These are phyloP conservation scores for Hartigia nigra DNA, from an alignment of 2,888 invertebrate genomes.

Conservation along the genomic window DNA sequence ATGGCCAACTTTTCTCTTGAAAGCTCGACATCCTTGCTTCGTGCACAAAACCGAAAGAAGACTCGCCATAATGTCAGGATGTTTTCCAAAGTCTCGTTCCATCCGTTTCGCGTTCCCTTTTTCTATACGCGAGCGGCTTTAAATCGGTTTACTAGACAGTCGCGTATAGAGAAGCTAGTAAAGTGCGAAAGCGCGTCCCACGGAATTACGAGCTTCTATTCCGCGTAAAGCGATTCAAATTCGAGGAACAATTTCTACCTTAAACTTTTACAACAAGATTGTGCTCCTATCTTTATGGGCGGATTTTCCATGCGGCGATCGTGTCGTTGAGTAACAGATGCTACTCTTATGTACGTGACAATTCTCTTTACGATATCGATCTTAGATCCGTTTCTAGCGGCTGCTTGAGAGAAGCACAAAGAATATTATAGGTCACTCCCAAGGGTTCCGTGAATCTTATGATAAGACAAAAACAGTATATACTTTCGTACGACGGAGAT, in stretches of 20 bases:
- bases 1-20: not conserved
- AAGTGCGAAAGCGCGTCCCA: not conserved
- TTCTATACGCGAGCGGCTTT: not conserved
- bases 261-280: not conserved
- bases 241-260: conserved; percentile 1
- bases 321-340: not conserved
- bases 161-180: not conserved
- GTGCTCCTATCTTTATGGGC: not conserved
- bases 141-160: not conserved
- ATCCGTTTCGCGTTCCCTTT: not conserved
- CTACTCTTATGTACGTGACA: not conserved
- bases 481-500: not conserved
- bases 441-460: not conserved
- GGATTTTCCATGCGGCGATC: not conserved
- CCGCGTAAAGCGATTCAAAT: conserved; percentile 3
- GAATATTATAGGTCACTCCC: not conserved
- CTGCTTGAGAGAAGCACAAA: not conserved
- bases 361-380: not conserved
- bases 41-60: not conserved
- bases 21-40: not conserved
- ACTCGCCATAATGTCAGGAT: not conserved
- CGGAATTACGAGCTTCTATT: not conserved
- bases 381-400: not conserved
- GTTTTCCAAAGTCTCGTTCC: not conserved
- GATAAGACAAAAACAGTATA: not conserved